Evolutionary conservation across 2,797 vertebrate species (phyloP).

Genomic region (Pseudopleuronectes americanus): DNA sequence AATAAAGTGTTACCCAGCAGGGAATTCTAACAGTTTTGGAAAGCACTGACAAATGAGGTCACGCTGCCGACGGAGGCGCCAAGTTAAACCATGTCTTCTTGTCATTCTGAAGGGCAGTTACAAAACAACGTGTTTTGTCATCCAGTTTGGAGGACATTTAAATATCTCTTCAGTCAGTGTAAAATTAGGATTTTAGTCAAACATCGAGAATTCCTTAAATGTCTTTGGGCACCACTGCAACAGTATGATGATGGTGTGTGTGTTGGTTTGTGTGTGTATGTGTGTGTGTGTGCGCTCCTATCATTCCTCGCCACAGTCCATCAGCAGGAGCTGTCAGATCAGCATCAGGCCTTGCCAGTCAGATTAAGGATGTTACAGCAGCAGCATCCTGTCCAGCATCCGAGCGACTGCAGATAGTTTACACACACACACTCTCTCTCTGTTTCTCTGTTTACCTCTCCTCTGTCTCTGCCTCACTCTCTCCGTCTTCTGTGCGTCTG

Average conservation of each 20-base stretch:
- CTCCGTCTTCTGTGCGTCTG: constrained; percentile 54
- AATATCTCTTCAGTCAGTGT: background rate
- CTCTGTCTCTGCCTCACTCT: constrained; percentile 41
- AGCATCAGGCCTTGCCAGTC: constrained; percentile 78
- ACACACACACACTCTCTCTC: constrained; percentile 43
- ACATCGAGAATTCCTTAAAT: constrained; percentile 7
- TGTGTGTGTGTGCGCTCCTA: constrained; percentile 28
- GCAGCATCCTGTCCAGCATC: constrained; percentile 75
- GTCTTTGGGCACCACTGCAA: background rate
- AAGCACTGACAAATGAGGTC: constrained; percentile 2
- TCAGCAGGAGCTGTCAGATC: constrained; percentile 78
- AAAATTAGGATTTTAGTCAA: background rate
- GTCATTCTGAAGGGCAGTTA: constrained; percentile 4
- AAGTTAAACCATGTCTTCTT: background rate
- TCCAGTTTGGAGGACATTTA: background rate
- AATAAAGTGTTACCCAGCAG: constrained; percentile 9
- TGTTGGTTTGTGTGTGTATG: constrained; percentile 15
- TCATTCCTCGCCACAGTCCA: constrained; percentile 71
- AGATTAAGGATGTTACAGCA: constrained; percentile 80
- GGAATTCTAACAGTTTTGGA: constrained; percentile 3
- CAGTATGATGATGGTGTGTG: constrained; percentile 8
- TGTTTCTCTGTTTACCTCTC: constrained; percentile 60
- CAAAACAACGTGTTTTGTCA: background rate
- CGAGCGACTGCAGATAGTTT: constrained; percentile 75
- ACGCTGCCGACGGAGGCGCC: background rate